These are phyloP conservation scores for Triplophysa bombifrons DNA, from an alignment of 2,797 vertebrate species.

Conservation along the genomic window DNA sequence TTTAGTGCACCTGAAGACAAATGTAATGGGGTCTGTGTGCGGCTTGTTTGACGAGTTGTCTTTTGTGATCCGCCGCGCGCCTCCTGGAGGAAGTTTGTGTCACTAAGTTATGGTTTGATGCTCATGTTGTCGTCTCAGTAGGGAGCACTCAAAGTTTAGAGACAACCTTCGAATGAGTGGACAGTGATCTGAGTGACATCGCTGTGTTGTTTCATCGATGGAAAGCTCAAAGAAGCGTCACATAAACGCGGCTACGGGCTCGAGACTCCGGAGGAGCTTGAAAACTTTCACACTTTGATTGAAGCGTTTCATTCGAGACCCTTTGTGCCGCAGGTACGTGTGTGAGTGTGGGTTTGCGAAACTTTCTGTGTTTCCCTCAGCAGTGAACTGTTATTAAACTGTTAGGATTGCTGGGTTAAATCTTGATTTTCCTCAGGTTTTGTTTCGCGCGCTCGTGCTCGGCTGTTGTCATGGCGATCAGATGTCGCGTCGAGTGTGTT, in stretches of 20 bases:
- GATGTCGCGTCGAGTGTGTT: constrained; percentile 33
- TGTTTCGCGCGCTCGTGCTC: constrained; percentile 36
- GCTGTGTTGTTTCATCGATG: constrained; percentile 2
- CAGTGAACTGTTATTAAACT: not conserved
- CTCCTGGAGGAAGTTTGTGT: not conserved
- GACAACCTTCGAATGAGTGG: not conserved
- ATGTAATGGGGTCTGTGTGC: too few species aligned
- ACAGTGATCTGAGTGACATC: not conserved
- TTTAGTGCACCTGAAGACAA: too few species aligned
- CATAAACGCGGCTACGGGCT: not conserved
- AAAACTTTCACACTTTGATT: constrained; percentile 19
- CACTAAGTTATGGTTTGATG: constrained; percentile 11
- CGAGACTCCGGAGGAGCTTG: not conserved
- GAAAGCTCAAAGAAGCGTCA: not conserved
- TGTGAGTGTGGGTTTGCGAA: constrained; percentile 39
- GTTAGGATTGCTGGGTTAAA: not conserved
- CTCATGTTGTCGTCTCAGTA: constrained; percentile 10
- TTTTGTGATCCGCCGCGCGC: not conserved
- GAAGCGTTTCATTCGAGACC: constrained; percentile 25
- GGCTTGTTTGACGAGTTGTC: too few species aligned
- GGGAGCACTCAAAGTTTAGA: constrained; percentile 1
- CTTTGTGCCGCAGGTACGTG: constrained; percentile 66
- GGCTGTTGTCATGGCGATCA: constrained; percentile 42
- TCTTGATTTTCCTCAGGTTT: constrained; percentile 3
- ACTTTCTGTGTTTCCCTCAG: not conserved